These are phyloP conservation scores for Girardinus metallicus DNA, from an alignment of 2,797 vertebrate species.

Conservation along the genomic window DNA sequence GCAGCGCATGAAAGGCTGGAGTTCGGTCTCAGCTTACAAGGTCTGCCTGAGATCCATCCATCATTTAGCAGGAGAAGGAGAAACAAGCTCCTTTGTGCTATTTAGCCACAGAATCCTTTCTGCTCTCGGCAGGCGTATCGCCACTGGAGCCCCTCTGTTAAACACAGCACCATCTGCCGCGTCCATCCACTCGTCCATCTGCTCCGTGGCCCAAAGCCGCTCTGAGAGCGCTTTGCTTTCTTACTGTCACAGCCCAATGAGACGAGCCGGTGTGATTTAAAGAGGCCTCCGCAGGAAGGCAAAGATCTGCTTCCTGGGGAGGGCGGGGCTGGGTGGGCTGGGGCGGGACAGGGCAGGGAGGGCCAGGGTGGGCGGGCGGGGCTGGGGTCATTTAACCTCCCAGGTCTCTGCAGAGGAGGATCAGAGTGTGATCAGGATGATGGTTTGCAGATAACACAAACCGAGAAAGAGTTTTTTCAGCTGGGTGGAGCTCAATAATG, in stretches of 20 bases:
- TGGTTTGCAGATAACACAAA: not conserved
- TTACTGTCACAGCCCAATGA: constrained; percentile 32
- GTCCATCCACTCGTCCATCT: constrained; percentile 36
- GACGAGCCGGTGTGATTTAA: constrained; percentile 15
- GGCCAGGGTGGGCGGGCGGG: fast-evolving
- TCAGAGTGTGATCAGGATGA: not conserved
- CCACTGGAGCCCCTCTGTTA: constrained; percentile 33
- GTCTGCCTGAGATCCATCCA: not conserved
- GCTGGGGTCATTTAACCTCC: constrained; percentile 3
- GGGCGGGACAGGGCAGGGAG: fast-evolving
- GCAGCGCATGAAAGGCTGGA: not conserved
- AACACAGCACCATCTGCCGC: constrained; percentile 64
- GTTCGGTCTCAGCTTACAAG: constrained; percentile 6
- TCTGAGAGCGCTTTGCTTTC: constrained; percentile 32
- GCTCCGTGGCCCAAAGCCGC: constrained; percentile 16
- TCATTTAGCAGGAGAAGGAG: constrained; percentile 2
- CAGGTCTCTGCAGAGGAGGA: not conserved
- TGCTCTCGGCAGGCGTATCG: constrained; percentile 28
- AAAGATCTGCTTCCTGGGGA: not conserved
- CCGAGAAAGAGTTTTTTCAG: not conserved
- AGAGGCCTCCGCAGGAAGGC: constrained; percentile 20
- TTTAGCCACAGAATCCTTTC: constrained; percentile 33
- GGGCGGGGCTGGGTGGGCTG: too few relatives aligned
- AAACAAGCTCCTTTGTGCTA: constrained; percentile 44
- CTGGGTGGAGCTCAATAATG: not conserved